Conservation (phyloP, 1,140 invertebrate species). For the Phthorimaea operculella region DNA sequence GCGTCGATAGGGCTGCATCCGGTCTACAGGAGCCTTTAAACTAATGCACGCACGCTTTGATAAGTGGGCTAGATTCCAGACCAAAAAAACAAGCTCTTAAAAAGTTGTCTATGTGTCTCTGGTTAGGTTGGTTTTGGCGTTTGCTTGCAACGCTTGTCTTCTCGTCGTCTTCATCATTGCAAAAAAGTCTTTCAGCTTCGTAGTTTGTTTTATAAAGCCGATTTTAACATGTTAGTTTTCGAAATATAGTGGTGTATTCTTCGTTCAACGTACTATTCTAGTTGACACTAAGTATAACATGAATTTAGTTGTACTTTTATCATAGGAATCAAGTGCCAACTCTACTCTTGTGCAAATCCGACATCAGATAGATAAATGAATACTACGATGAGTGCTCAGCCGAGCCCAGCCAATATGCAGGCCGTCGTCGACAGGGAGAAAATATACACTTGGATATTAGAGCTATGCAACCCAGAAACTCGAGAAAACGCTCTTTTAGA, state of each 20-base stretch:
- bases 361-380: constrained; percentile 27
- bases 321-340: neutral
- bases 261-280: neutral
- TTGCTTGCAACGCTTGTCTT: neutral
- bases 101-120: neutral
- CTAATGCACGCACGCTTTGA: too few relatives aligned
- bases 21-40: too few relatives aligned
- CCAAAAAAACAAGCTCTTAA: neutral
- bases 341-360: neutral
- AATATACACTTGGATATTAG: constrained; percentile 94
- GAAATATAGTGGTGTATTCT: neutral
- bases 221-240: neutral
- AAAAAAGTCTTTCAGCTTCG: neutral
- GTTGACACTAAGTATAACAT: neutral
- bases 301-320: neutral
- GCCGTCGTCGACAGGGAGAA: constrained; percentile 66
- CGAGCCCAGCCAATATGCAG: constrained; percentile 60
- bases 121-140: neutral
- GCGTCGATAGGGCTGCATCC: too few relatives aligned
- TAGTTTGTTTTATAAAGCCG: neutral
- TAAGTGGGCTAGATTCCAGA: too few relatives aligned
- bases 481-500: constrained; percentile 96
- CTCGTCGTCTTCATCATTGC: neutral
- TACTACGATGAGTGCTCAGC: constrained; percentile 54
- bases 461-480: constrained; percentile 94